Evolutionary conservation across 64 coral and sea anemone species (phyloP).

Genomic region (Anthopleura sola): DNA sequence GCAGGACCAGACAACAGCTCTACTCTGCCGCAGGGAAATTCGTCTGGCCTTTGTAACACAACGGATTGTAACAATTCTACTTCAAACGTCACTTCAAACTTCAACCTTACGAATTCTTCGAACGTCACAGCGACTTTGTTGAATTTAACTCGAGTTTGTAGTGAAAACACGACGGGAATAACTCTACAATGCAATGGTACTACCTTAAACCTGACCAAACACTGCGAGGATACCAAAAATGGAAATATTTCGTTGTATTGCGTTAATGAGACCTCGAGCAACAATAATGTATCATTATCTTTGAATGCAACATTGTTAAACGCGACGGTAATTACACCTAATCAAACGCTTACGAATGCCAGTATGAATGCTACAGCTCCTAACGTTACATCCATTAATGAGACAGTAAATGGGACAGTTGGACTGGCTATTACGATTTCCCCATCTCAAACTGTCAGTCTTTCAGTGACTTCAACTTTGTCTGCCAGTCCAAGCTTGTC

Average conservation of each 20-base stretch:
- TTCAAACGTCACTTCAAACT: constrained; percentile 15
- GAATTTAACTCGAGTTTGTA: constrained; percentile 50
- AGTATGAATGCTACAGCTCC: not conserved
- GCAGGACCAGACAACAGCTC: not conserved
- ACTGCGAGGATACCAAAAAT: constrained; percentile 12
- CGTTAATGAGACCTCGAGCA: constrained; percentile 3
- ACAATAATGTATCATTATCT: not conserved
- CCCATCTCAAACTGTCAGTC: not conserved
- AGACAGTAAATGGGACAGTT: not conserved
- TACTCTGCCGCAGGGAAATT: constrained; percentile 6
- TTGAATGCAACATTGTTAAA: not conserved
- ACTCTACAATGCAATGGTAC: constrained; percentile 32
- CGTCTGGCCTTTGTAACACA: constrained; percentile 29
- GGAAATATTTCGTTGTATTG: constrained; percentile 30
- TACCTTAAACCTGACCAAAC: constrained; percentile 37
- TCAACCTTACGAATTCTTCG: not conserved
- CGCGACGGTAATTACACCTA: not conserved
- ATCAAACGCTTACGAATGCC: not conserved
- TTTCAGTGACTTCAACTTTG: not conserved
- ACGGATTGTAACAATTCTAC: constrained; percentile 13
- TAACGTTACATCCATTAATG: not conserved
- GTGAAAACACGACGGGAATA: not conserved
- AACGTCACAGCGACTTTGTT: constrained; percentile 5
- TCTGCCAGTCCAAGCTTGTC: not conserved
- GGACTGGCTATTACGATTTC: not conserved